These are phyloP conservation scores for Propithecus perrieri DNA, from an alignment of 2,797 vertebrate genomes.

Conservation along the genomic window DNA sequence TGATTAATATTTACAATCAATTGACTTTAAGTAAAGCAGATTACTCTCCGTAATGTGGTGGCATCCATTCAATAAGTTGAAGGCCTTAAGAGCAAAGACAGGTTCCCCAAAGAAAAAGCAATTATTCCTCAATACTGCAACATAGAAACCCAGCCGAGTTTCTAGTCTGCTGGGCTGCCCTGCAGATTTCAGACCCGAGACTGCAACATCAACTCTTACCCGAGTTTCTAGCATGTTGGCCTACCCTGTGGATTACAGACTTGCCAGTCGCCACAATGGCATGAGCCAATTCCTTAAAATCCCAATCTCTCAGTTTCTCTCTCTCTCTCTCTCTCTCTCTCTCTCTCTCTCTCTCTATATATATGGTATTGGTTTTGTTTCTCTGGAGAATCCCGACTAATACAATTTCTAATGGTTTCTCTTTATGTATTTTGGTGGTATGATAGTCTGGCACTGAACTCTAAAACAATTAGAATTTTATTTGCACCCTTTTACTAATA, in stretches of 20 bases:
- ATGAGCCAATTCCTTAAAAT: neutral
- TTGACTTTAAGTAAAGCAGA: slow-evolving; percentile 2
- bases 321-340: neutral
- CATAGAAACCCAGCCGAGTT: neutral
- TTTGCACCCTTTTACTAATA: neutral
- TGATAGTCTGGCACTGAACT: neutral
- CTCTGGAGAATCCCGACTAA: neutral
- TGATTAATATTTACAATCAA: slow-evolving; percentile 29
- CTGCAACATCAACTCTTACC: neutral
- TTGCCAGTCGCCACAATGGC: neutral
- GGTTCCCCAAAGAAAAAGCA: neutral
- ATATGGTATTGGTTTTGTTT: slow-evolving; percentile 9
- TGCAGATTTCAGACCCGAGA: neutral
- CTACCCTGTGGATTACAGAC: neutral
- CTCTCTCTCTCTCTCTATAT: neutral
- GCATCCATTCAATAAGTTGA: neutral
- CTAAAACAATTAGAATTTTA: slow-evolving; percentile 28
- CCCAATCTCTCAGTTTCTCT: neutral
- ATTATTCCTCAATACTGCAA: neutral
- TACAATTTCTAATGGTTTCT: slow-evolving; percentile 42
- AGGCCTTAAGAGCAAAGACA: neutral
- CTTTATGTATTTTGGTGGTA: slow-evolving; percentile 5
- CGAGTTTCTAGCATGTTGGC: neutral
- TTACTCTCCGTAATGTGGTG: neutral
- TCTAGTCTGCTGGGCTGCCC: neutral